Conservation (phyloP, 2,797 vertebrate species). For the Pogonophryne albipinna region DNA sequence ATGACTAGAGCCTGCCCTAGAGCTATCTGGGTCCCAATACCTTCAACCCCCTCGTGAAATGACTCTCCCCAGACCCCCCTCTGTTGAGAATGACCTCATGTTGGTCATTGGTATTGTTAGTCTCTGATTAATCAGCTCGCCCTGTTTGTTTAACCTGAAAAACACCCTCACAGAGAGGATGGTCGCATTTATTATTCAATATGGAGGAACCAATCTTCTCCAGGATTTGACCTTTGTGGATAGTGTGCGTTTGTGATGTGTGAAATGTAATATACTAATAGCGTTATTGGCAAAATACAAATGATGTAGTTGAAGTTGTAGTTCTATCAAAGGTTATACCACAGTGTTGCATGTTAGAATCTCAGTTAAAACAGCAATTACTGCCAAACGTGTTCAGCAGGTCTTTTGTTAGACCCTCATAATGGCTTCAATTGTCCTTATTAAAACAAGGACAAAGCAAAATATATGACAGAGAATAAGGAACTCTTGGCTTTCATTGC, state of each 20-base stretch:
- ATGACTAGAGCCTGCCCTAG: too few species aligned
- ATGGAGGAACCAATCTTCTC: slow-evolving; percentile 53
- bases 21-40: too few species aligned
- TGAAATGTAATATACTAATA: background rate
- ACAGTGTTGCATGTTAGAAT: background rate
- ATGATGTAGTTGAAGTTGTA: background rate
- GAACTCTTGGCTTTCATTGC: background rate
- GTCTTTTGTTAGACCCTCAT: background rate
- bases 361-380: too few species aligned
- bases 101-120: slow-evolving; percentile 24
- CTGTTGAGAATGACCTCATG: slow-evolving; percentile 11
- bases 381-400: too few species aligned
- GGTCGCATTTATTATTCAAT: slow-evolving; percentile 50
- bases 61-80: background rate
- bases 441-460: background rate
- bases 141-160: slow-evolving; percentile 47
- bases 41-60: background rate
- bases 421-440: background rate
- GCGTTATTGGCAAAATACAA: background rate
- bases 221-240: slow-evolving; percentile 35
- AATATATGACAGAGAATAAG: background rate
- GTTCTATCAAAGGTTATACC: background rate
- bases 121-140: slow-evolving; percentile 32
- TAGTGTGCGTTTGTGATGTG: background rate
- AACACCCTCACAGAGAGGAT: slow-evolving; percentile 10